Evolutionary conservation across 2,888 invertebrate species (phyloP).

Genomic region (Melolontha melolontha): DNA sequence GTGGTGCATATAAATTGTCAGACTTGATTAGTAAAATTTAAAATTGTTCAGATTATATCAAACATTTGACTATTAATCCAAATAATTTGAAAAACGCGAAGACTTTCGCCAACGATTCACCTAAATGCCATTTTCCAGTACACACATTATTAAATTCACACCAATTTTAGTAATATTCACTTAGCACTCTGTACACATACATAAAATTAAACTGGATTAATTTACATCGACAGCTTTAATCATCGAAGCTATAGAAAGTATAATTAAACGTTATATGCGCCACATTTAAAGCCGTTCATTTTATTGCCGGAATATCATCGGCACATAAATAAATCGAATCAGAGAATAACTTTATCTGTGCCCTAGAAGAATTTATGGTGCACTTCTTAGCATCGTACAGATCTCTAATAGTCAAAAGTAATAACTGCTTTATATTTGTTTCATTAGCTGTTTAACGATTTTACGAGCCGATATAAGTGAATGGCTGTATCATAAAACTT

Average conservation of each 20-base stretch:
- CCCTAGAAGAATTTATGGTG: conserved; percentile 21
- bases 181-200: no score
- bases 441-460: conserved; percentile 49
- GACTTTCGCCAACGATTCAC: no score
- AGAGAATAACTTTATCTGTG: conserved; percentile 23
- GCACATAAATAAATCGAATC: conserved; percentile 21
- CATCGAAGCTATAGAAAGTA: background rate
- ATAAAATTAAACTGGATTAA: no score
- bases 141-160: no score
- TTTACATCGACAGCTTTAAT: no score
- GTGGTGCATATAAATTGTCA: no score
- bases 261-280: conserved; percentile 11
- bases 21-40: no score
- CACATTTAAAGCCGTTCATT: conserved; percentile 7
- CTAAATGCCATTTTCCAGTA: no score
- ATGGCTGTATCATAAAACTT: conserved; percentile 40
- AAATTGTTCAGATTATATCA: no score
- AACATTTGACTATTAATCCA: no score
- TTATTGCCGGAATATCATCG: conserved; percentile 29
- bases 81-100: no score
- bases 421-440: conserved; percentile 43
- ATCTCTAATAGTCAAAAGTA: conserved; percentile 32
- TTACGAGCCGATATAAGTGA: conserved; percentile 41
- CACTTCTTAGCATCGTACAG: conserved; percentile 20
- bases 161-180: no score